Evolutionary conservation across 2,888 invertebrate genomes (phyloP).

Genomic region (Hypsopygia costalis): DNA sequence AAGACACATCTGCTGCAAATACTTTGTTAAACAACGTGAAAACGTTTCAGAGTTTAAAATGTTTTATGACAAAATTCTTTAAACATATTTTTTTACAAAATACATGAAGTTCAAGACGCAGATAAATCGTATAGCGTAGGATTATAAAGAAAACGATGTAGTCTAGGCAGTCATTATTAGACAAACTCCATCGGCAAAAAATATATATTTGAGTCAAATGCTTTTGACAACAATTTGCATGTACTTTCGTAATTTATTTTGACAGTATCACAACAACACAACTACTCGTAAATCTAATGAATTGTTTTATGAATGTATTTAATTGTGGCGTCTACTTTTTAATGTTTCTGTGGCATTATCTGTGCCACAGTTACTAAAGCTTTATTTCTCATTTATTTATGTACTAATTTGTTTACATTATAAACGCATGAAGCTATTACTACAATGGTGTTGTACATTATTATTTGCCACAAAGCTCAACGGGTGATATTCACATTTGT

Average conservation of each 20-base stretch:
- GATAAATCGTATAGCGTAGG: too few species aligned
- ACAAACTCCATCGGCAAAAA: background rate
- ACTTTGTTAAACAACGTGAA: too few species aligned
- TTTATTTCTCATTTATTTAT: slow-evolving; percentile 13
- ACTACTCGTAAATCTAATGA: background rate
- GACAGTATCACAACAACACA: slow-evolving; percentile 36
- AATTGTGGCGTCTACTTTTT: slow-evolving; percentile 1
- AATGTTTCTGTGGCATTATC: slow-evolving; percentile 9
- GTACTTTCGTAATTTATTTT: slow-evolving; percentile 13
- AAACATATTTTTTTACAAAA: too few species aligned
- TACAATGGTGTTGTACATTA: slow-evolving; percentile 20
- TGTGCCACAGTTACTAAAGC: slow-evolving; percentile 17
- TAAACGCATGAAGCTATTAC: slow-evolving; percentile 31
- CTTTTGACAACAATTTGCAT: too few species aligned
- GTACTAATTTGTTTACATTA: slow-evolving; percentile 12
- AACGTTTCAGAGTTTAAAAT: too few species aligned
- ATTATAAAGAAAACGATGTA: too few species aligned
- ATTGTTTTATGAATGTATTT: slow-evolving; percentile 2
- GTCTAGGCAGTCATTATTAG: too few species aligned
- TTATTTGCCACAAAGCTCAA: slow-evolving; percentile 25
- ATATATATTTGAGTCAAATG: background rate
- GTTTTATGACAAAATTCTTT: too few species aligned
- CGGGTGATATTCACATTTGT: slow-evolving; percentile 34
- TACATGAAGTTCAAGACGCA: too few species aligned
- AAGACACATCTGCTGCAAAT: too few species aligned